Percentiles rank a stretch among this genome's conserved stretches.
Evolutionary conservation across 2,113 vertebrate genomes (phyloP).

Genomic region (Corynorhinus townsendii): DNA sequence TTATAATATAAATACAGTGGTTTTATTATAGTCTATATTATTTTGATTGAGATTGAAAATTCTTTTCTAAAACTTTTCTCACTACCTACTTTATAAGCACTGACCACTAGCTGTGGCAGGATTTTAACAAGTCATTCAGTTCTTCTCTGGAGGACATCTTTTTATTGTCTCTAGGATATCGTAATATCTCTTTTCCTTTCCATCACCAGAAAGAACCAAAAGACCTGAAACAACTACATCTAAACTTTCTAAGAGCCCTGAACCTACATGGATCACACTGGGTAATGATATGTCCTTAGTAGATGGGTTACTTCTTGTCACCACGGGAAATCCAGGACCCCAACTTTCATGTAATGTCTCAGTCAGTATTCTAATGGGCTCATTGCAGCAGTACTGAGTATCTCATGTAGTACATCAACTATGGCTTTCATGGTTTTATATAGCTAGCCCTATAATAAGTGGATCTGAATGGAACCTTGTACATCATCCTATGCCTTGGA

Average conservation of each 20-base stretch:
- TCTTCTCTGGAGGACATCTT: constrained; percentile 27
- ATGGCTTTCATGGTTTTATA: not conserved
- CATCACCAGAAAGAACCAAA: constrained; percentile 40
- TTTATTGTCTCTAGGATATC: constrained; percentile 13
- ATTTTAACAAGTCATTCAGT: constrained; percentile 35
- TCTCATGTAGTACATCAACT: not conserved
- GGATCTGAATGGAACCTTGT: not conserved
- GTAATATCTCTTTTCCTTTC: constrained; percentile 44
- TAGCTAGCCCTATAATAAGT: not conserved
- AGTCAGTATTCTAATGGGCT: not conserved
- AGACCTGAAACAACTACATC: constrained; percentile 38
- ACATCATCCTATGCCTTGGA: not conserved
- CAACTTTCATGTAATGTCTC: not conserved
- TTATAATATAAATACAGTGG: not conserved
- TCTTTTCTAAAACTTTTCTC: constrained; percentile 42
- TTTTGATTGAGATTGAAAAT: not conserved
- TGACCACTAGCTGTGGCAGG: not conserved
- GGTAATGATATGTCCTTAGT: constrained; percentile 16
- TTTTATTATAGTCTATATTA: constrained; percentile 10
- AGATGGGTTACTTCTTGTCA: not conserved
- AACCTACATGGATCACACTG: constrained; percentile 14
- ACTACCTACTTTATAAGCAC: constrained; percentile 28
- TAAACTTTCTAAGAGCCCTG: constrained; percentile 49
- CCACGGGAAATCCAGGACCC: not conserved
- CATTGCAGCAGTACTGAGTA: not conserved